Percentiles rank a stretch among this genome's conserved stretches.
Evolutionary conservation across 2,113 vertebrate genomes (phyloP).

Genomic region (Corythoichthys haematopterus): DNA sequence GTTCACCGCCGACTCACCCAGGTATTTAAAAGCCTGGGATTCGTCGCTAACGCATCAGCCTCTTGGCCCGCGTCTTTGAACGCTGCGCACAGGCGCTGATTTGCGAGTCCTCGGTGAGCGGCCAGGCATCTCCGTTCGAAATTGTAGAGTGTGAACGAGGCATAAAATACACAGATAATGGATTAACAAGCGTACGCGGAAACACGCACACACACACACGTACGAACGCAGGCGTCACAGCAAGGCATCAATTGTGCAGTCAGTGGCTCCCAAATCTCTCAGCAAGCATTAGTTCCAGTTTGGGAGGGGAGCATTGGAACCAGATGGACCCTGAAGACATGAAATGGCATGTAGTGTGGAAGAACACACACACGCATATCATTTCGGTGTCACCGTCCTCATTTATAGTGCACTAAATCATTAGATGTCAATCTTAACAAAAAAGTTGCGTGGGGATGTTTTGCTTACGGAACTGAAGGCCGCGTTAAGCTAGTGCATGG

Average conservation of each 20-base stretch:
- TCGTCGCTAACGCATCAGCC: constrained; percentile 3
- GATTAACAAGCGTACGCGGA: constrained; percentile 12
- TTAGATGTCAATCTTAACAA: background rate
- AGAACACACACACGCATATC: constrained; percentile 13
- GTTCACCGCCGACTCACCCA: background rate
- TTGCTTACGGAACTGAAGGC: too few species aligned
- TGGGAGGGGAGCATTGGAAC: constrained; percentile 68
- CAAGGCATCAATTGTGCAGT: constrained; percentile 58
- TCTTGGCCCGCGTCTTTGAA: background rate
- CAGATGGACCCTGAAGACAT: constrained; percentile 62
- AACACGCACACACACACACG: constrained; percentile 23
- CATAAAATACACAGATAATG: constrained; percentile 6
- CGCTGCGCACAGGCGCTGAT: background rate
- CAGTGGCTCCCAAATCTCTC: constrained; percentile 53
- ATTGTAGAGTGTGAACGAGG: background rate
- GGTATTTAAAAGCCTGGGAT: constrained; percentile 4
- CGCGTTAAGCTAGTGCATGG: too few species aligned
- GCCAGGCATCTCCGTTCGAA: background rate
- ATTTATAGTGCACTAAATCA: constrained; percentile 3
- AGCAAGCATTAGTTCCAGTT: constrained; percentile 68
- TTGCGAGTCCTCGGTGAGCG: background rate
- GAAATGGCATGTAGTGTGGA: constrained; percentile 35
- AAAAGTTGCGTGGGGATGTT: background rate
- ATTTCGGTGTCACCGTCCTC: background rate
- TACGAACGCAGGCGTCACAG: constrained; percentile 42